Evolutionary conservation across 2,888 invertebrate genomes (phyloP).

Genomic region (Elegia similella): DNA sequence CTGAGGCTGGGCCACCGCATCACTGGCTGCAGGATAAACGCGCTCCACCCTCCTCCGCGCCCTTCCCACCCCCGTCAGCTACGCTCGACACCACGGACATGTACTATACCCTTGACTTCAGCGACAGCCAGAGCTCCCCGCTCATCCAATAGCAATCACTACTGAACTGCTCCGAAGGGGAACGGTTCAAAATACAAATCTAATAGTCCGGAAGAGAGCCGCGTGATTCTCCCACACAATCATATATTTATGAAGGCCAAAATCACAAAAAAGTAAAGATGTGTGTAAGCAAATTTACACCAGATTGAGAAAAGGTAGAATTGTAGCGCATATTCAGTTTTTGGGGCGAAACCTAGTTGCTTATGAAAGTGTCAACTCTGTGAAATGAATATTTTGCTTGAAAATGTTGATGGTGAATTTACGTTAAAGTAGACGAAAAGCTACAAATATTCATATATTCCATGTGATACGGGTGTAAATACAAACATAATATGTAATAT

Average conservation of each 20-base stretch:
- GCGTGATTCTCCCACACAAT: background rate
- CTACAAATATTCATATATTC: too few species aligned
- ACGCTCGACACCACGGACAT: conserved; percentile 86
- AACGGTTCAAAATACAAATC: conserved; percentile 74
- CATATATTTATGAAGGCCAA: background rate
- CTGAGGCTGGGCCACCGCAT: conserved; percentile 59
- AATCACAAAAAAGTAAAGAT: background rate
- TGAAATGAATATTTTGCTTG: background rate
- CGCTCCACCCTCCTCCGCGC: conserved; percentile 40
- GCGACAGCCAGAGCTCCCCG: conserved; percentile 88
- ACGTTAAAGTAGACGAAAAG: background rate
- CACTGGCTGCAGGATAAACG: conserved; percentile 84
- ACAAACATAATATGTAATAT: too few species aligned
- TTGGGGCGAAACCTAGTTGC: background rate
- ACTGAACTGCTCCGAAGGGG: conserved; percentile 72
- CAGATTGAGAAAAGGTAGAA: background rate
- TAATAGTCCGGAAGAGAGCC: conserved; percentile 28
- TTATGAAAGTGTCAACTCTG: background rate
- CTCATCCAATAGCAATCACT: conserved; percentile 85
- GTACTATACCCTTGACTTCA: conserved; percentile 90
- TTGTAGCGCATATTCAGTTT: background rate
- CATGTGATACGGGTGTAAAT: too few species aligned
- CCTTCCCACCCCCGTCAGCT: conserved; percentile 57
- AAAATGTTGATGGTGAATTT: background rate
- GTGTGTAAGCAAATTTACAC: background rate